These are phyloP conservation scores for Ceratina calcarata DNA, from an alignment of 1,140 invertebrate genomes.

Conservation along the genomic window DNA sequence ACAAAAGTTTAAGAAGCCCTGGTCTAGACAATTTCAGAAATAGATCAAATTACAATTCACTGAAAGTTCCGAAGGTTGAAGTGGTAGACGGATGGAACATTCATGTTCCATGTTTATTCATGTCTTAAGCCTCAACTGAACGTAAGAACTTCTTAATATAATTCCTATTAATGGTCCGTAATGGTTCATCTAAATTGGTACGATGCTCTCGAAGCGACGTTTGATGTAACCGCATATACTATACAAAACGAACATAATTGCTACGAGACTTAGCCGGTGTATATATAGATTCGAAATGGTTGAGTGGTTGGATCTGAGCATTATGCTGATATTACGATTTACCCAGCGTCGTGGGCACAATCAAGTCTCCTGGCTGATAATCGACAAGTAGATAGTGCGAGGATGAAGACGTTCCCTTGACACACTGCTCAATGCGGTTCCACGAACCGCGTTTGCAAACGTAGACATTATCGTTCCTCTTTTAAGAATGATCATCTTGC, in stretches of 20 bases:
- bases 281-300: not conserved
- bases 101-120: too few relatives aligned
- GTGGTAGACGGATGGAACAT: too few relatives aligned
- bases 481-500: too few relatives aligned
- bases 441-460: conserved; percentile 15
- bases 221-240: not conserved
- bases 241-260: conserved; percentile 20
- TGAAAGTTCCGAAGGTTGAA: too few relatives aligned
- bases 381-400: conserved; percentile 19
- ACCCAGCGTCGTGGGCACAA: conserved; percentile 10
- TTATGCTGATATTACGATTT: conserved; percentile 3
- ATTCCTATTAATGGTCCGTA: conserved; percentile 1
- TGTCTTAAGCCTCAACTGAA: too few relatives aligned
- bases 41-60: too few relatives aligned
- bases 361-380: conserved; percentile 12
- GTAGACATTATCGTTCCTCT: conserved; percentile 7
- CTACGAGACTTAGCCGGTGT: not conserved
- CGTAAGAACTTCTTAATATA: not conserved
- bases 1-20: too few relatives aligned
- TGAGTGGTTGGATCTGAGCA: not conserved
- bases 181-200: not conserved
- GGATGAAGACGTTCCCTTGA: conserved; percentile 8
- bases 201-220: not conserved
- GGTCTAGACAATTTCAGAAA: too few relatives aligned
- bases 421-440: not conserved